Percentiles rank a stretch among this genome's conserved stretches.
Conservation (phyloP, 2,797 vertebrate species). For the Clarias platycephalus region DNA sequence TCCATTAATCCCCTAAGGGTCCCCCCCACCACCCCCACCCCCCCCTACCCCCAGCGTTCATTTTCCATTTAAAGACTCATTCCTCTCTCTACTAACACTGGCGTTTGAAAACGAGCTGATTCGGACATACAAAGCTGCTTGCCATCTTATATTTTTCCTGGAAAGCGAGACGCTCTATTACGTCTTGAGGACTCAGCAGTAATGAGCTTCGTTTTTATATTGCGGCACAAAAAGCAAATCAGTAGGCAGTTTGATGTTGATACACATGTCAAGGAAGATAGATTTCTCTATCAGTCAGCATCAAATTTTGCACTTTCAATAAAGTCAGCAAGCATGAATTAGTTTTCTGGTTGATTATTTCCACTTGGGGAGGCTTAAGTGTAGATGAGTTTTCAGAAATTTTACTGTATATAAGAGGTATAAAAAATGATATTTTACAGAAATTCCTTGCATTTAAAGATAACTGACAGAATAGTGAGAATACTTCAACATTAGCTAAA, state of each 20-base stretch:
- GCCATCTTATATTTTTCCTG: not conserved
- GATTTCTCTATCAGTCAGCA: conserved; percentile 18
- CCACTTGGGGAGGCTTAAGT: not conserved
- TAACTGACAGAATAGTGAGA: not conserved
- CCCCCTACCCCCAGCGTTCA: not conserved
- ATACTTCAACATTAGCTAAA: not conserved
- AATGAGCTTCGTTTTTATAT: conserved; percentile 20
- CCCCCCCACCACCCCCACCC: too few relatives aligned
- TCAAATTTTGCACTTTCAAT: not conserved
- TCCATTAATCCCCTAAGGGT: conserved; percentile 27
- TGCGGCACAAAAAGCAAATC: not conserved
- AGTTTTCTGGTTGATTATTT: not conserved
- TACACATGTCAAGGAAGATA: conserved; percentile 9
- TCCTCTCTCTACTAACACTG: conserved; percentile 15
- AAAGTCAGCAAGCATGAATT: conserved; percentile 9
- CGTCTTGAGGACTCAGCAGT: conserved; percentile 22
- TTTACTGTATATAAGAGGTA: not conserved
- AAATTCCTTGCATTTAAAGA: not conserved
- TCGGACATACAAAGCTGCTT: conserved; percentile 20
- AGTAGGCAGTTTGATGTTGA: conserved; percentile 7
- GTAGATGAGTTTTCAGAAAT: not conserved
- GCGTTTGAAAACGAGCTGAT: conserved; percentile 31
- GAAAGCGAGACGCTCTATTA: conserved; percentile 16
- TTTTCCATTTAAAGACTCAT: conserved; percentile 24
- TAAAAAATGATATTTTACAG: not conserved